Evolutionary conservation across 1,140 invertebrate genomes (phyloP).

Genomic region (Nomia melanderi): DNA sequence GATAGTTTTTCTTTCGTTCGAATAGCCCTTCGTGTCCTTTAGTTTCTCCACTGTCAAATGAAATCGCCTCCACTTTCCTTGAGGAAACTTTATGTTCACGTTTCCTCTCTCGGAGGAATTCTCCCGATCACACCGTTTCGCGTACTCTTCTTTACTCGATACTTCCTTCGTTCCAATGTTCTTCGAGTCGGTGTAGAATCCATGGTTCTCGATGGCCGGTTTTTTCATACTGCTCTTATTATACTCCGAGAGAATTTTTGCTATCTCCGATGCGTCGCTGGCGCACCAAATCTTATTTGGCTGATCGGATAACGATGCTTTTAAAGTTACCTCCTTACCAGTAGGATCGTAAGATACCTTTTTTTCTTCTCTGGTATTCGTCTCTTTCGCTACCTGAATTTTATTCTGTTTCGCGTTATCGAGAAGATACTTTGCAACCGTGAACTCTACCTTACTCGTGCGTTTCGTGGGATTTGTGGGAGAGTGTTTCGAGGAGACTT

Average conservation of each 20-base stretch:
- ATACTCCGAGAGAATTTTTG: constrained; percentile 67
- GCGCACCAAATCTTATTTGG: constrained; percentile 36
- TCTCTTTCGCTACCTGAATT: constrained; percentile 8
- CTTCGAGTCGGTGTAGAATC: not conserved
- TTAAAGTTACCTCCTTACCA: not conserved
- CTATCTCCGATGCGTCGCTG: constrained; percentile 62
- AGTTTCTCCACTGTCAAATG: constrained; percentile 39
- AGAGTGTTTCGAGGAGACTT: constrained; percentile 1
- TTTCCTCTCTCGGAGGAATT: not conserved
- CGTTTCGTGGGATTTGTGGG: constrained; percentile 7
- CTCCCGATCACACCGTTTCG: not conserved
- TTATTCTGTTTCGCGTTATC: constrained; percentile 28
- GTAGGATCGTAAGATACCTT: not conserved
- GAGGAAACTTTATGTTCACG: constrained; percentile 29
- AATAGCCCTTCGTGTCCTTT: constrained; percentile 17
- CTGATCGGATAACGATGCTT: not conserved
- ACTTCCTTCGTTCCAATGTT: constrained; percentile 15
- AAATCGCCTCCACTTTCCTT: constrained; percentile 52
- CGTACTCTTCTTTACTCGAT: not conserved
- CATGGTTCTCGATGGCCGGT: constrained; percentile 19
- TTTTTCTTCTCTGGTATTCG: not conserved
- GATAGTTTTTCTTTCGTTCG: not conserved
- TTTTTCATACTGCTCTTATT: constrained; percentile 52
- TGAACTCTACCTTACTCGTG: constrained; percentile 28
- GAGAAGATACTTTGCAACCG: constrained; percentile 12